A percentile compares a stretch with the other conserved stretches of the same genome.
These are phyloP conservation scores for Mungos mungo DNA, from an alignment of 2,113 vertebrate genomes.

Conservation along the genomic window DNA sequence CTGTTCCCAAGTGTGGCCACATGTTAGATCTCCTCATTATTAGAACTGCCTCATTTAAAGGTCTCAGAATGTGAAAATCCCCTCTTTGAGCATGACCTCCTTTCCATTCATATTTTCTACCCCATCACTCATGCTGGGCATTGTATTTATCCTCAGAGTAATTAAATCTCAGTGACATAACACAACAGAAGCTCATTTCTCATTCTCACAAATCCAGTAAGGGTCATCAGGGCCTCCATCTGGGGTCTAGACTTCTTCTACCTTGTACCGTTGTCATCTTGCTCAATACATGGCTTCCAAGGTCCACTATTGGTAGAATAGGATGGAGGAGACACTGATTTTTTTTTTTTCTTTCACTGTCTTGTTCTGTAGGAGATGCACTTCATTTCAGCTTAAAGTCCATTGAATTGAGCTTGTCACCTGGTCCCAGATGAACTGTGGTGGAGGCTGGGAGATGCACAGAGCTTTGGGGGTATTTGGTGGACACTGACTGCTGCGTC, in stretches of 20 bases:
- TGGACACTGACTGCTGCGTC: accelerated
- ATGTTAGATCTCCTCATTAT: background rate
- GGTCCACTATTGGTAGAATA: background rate
- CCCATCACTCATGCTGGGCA: background rate
- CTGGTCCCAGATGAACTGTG: too few relatives aligned
- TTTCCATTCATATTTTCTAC: background rate
- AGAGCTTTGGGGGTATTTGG: background rate
- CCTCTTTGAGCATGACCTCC: background rate
- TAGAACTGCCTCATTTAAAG: background rate
- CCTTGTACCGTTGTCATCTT: background rate
- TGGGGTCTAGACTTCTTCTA: background rate
- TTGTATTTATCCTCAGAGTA: background rate
- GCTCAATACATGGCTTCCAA: background rate
- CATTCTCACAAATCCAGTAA: background rate
- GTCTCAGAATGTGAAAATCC: background rate
- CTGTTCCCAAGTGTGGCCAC: background rate
- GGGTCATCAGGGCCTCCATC: background rate
- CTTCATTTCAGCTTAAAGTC: background rate
- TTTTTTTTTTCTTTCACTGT: background rate
- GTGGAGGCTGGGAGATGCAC: background rate
- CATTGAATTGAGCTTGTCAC: background rate
- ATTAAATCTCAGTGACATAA: background rate
- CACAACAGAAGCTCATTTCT: background rate
- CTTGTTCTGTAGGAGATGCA: background rate
- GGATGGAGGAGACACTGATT: background rate